Base-by-base conservation (phyloP, 2,888 invertebrate genomes). In the Strigamia crassipes region DNA sequence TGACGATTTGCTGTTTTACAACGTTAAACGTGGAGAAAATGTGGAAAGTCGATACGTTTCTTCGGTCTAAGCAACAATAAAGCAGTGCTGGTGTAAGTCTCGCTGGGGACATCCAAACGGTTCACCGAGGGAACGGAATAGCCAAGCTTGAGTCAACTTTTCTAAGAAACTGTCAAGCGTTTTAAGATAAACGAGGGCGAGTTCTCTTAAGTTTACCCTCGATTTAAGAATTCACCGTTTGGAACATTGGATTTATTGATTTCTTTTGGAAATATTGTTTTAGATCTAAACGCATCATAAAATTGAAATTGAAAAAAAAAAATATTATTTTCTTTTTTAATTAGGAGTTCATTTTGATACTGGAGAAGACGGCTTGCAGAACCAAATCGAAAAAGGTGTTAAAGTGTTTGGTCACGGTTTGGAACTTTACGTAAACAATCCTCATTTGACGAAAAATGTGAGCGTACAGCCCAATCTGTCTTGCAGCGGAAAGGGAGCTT, bases 341-440 rank as follows among this genome's bases (percentile, higher is more conserved):
- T 38, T 80, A 86, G 94, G 96, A 83, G 95, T 96, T 6, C 96
- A 96, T 88, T 96, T 96, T 87, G 95, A 96, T 87, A 96, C 96
- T 79, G 80, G 77, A n/a, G 94, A 93, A 85, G 90, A 92, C 18
- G 93, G 94, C 80, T 88, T 96, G 81, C 93, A 94, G 86, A 93
- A 92, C 85, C 96, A 96, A 89, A 96, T 96, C 84, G 93, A 94
- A 21, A 95, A 95, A 73, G 96, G 95, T 15, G 94, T 96, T 82
- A 94, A 94, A 87, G 96, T 96, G 84, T 96, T 95, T 87, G 95
- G 95, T n/a, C 94, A 95, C 86, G 96, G 96, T 0, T 94, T 96
- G 12, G 95, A 96, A 87, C 93, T 93, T 83, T 96, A 94, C 87
- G 90, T 94, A 15, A 93, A 92, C 83, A 61, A 61, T 21, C 95